Conservation (phyloP, 2,888 invertebrate genomes). For the Rhagium mordax region DNA sequence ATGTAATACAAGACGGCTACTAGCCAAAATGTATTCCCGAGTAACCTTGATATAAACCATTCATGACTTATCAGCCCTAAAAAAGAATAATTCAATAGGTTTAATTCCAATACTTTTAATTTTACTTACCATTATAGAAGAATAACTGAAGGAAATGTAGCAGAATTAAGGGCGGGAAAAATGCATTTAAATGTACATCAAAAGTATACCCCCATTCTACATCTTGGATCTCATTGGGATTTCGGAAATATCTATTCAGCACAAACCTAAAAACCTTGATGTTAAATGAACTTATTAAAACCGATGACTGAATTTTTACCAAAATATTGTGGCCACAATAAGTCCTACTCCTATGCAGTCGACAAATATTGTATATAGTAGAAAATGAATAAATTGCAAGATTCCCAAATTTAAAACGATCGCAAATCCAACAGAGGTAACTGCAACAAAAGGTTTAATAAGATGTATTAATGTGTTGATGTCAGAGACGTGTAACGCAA, state of each 20-base stretch:
- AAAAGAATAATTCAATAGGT: conserved; percentile 61
- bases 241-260: conserved; percentile 83
- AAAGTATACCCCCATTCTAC: conserved; percentile 99
- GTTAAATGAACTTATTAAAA: conserved; percentile 5
- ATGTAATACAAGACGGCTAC: conserved; percentile 92
- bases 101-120: conserved; percentile 5
- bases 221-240: conserved; percentile 78
- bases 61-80: conserved; percentile 84
- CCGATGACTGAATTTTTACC: conserved; percentile 74
- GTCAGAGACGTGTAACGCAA: too few species aligned
- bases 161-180: conserved; percentile 94
- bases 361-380: conserved; percentile 94
- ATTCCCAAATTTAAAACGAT: conserved; percentile 82
- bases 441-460: conserved; percentile 70
- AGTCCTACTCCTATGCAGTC: conserved; percentile 94
- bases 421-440: conserved; percentile 90
- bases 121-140: conserved; percentile 83
- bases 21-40: conserved; percentile 96
- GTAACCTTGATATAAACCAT: conserved; percentile 84
- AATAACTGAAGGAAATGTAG: conserved; percentile 94
- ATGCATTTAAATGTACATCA: conserved; percentile 98
- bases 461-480: too few species aligned
- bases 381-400: conserved; percentile 83
- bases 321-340: conserved; percentile 89
- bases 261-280: conserved; percentile 78